Conservation (phyloP, 1,140 invertebrate genomes). For the Harlomillsia oculata region DNA sequence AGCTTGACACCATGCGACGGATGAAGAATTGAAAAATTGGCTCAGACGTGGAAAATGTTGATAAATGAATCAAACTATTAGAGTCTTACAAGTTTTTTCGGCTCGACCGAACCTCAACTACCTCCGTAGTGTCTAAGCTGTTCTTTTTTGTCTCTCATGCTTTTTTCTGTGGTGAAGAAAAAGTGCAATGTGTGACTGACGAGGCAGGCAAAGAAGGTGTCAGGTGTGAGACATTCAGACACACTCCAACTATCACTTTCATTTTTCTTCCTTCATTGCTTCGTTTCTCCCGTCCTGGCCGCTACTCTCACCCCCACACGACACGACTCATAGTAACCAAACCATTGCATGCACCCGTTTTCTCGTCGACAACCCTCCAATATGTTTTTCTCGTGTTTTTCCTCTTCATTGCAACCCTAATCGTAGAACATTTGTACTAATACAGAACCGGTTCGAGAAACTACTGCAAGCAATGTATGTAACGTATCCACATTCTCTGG, state of each 20-base stretch:
- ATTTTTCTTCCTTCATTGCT: constrained; percentile 21
- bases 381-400: no score
- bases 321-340: neutral
- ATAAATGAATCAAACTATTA: constrained; percentile 33
- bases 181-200: constrained; percentile 14
- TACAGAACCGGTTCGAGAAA: no score
- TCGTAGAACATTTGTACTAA: no score
- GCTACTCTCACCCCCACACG: no score
- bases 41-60: constrained; percentile 30
- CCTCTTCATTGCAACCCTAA: no score
- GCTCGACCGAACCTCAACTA: neutral
- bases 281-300: no score
- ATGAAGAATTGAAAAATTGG: constrained; percentile 33
- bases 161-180: constrained; percentile 9
- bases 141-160: constrained; percentile 20
- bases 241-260: constrained; percentile 28
- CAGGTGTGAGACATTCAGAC: constrained; percentile 26
- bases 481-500: no score
- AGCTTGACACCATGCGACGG: neutral
- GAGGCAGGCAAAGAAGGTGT: constrained; percentile 20
- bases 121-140: neutral
- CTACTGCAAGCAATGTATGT: no score
- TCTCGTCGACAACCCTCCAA: neutral
- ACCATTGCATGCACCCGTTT: neutral
- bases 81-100: constrained; percentile 14